phyloP scores from a whole-genome alignment of 1,140 invertebrate species.

The Papilio polytes region DNA sequence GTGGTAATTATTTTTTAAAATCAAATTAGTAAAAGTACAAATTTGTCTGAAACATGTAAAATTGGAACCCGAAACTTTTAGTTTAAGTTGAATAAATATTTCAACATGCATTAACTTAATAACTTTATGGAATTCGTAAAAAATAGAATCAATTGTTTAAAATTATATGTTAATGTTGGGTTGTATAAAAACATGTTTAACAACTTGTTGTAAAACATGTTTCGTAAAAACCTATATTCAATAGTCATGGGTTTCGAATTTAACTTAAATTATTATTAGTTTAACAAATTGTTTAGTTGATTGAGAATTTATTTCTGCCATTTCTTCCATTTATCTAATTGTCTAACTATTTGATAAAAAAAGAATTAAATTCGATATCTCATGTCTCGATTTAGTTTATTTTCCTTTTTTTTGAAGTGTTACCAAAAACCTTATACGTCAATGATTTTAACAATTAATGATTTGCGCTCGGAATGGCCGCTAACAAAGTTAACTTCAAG shows the following conservation, averaged over 20 bases:
- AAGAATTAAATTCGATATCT: not conserved
- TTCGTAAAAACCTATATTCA: not conserved
- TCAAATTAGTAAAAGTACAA: not conserved
- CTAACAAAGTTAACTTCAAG: not conserved
- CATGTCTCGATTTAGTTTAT: not conserved
- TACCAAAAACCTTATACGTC: not conserved
- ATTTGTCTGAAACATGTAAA: not conserved
- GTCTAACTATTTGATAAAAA: not conserved
- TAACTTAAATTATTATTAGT: conserved; percentile 1
- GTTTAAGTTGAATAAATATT: not conserved
- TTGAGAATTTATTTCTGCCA: not conserved
- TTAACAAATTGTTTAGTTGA: too few species aligned
- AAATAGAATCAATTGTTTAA: not conserved
- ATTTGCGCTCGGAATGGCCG: not conserved
- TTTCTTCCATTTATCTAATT: not conserved
- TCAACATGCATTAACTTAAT: not conserved
- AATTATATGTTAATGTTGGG: not conserved
- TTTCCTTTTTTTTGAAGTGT: conserved; percentile 29
- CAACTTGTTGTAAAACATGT: not conserved
- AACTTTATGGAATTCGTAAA: not conserved
- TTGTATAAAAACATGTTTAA: not conserved
- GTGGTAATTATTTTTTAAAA: not conserved
- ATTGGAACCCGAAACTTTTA: not conserved
- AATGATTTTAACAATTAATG: not conserved
- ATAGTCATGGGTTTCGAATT: not conserved